Conservation (phyloP, 2,888 invertebrate species). For the Phymatocera aterrima region DNA sequence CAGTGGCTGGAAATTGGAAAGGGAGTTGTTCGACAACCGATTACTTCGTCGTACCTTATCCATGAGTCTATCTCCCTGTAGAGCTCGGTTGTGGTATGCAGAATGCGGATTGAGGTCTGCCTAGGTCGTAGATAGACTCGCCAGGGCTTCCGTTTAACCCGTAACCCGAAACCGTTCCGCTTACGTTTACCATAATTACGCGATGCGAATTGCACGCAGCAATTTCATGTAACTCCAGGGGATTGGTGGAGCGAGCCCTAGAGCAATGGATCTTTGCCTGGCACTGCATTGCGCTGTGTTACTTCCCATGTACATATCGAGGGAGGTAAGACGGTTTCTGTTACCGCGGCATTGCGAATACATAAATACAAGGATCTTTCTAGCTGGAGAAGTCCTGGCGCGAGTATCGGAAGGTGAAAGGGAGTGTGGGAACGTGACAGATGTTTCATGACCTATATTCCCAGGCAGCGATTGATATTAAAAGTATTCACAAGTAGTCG, state of each 20-base stretch:
- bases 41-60: constrained; percentile 26
- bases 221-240: constrained; percentile 35
- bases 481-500: background rate
- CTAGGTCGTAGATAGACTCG: constrained; percentile 43
- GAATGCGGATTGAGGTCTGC: constrained; percentile 45
- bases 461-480: background rate
- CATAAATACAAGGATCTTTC: background rate
- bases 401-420: background rate
- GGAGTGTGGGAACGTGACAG: background rate
- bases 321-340: constrained; percentile 18
- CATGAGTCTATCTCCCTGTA: constrained; percentile 32
- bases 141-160: constrained; percentile 31
- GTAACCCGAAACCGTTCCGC: constrained; percentile 41
- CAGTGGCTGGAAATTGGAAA: background rate
- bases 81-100: constrained; percentile 41
- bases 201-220: constrained; percentile 44
- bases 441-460: background rate
- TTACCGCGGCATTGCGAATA: background rate
- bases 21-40: background rate
- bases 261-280: constrained; percentile 29
- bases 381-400: background rate
- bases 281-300: background rate
- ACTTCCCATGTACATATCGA: background rate
- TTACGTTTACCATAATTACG: constrained; percentile 46
- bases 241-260: constrained; percentile 20